Conservation (phyloP, 2,797 vertebrate species). For the Ptychobarbus kaznakovi region DNA sequence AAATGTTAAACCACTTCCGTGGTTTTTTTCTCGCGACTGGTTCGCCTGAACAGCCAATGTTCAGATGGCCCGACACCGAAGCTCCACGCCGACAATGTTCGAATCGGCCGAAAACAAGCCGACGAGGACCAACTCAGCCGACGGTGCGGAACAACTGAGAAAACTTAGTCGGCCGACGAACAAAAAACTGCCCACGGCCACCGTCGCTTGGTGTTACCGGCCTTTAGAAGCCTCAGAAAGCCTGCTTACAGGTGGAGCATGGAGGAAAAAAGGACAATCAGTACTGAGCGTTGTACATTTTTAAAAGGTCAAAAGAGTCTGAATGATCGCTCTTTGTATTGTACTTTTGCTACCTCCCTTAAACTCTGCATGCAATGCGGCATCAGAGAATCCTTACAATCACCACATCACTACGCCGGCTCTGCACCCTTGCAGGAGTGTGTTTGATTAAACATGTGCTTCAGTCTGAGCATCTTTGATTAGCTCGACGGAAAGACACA, state of each 20-base stretch:
- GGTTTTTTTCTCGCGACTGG: no score
- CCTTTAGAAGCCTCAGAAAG: neutral
- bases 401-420: constrained; percentile 11
- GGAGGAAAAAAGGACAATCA: neutral
- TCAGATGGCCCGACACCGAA: no score
- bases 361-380: constrained; percentile 1
- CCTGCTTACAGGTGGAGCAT: neutral
- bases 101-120: no score
- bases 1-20: no score
- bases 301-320: constrained; percentile 39
- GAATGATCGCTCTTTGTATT: constrained; percentile 2
- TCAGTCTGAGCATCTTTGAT: constrained; percentile 44
- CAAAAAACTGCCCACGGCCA: no score
- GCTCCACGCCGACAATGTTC: no score
- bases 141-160: no score
- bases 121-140: no score
- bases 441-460: constrained; percentile 42
- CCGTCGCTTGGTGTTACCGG: no score
- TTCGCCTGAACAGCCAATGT: no score
- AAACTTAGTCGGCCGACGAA: no score
- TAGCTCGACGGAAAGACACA: constrained; percentile 2
- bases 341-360: neutral
- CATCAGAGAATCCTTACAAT: constrained; percentile 30
- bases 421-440: constrained; percentile 25
- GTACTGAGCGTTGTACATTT: constrained; percentile 15